Evolutionary conservation across 1,140 invertebrate species (phyloP).

Genomic region (Helicoverpa armigera): DNA sequence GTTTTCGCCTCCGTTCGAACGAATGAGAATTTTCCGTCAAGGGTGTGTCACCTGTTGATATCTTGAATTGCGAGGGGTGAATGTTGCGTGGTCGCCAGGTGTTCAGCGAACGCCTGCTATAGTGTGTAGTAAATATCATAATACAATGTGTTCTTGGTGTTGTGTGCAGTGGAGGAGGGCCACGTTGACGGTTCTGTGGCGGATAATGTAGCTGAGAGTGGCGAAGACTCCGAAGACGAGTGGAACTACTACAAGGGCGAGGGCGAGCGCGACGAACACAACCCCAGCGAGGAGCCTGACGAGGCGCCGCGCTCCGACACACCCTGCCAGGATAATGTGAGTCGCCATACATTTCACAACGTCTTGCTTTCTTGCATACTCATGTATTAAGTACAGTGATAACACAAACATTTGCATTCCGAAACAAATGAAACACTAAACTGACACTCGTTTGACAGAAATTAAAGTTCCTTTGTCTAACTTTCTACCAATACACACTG

Average conservation of each 20-base stretch:
- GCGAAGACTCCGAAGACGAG: constrained; percentile 92
- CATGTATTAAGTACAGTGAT: background rate
- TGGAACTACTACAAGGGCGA: constrained; percentile 92
- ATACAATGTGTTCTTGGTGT: constrained; percentile 63
- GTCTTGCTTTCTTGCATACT: background rate
- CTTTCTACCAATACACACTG: background rate
- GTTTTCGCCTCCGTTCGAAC: constrained; percentile 43
- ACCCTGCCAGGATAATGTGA: constrained; percentile 84
- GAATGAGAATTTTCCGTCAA: constrained; percentile 55
- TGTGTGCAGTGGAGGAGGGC: constrained; percentile 77
- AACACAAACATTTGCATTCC: constrained; percentile 1
- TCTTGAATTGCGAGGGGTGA: constrained; percentile 53
- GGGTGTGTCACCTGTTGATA: constrained; percentile 85
- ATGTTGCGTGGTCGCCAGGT: constrained; percentile 65
- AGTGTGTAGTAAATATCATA: constrained; percentile 29
- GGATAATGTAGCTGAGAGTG: constrained; percentile 92
- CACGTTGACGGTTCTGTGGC: constrained; percentile 84
- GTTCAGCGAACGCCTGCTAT: constrained; percentile 39
- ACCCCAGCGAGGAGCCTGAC: constrained; percentile 74
- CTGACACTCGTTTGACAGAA: background rate
- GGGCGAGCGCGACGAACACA: constrained; percentile 78
- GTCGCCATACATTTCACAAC: constrained; percentile 34
- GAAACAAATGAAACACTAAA: constrained; percentile 5
- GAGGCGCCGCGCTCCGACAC: constrained; percentile 81
- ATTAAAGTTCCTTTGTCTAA: background rate